Evolutionary conservation across 2,113 vertebrate genomes (phyloP).

Genomic region (Aspidoscelis tigris): DNA sequence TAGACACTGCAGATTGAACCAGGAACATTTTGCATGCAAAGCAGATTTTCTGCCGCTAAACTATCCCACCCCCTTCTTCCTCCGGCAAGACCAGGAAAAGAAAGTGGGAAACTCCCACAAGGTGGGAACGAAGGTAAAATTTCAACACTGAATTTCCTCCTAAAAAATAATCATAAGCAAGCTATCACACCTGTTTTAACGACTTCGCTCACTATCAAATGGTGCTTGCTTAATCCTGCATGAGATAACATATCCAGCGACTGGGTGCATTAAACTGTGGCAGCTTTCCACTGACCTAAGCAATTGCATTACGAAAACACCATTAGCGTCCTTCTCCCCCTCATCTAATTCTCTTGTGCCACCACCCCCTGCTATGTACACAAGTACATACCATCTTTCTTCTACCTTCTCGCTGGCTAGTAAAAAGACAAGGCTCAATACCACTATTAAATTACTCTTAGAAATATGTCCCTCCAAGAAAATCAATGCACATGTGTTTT

Average conservation of each 20-base stretch:
- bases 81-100: not conserved
- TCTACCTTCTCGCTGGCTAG: constrained; percentile 34
- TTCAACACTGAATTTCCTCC: constrained; percentile 29
- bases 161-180: constrained; percentile 57
- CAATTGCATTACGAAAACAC: constrained; percentile 76
- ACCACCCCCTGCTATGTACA: constrained; percentile 24
- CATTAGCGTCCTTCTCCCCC: constrained; percentile 74
- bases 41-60: too few relatives aligned
- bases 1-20: too few relatives aligned
- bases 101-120: not conserved
- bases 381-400: constrained; percentile 23
- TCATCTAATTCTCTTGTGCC: constrained; percentile 61
- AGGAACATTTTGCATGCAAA: too few relatives aligned
- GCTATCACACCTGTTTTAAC: constrained; percentile 67
- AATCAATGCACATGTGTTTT: constrained; percentile 80
- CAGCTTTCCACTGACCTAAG: constrained; percentile 80
- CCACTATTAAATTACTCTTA: constrained; percentile 81
- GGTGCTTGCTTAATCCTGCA: constrained; percentile 70
- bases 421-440: constrained; percentile 73
- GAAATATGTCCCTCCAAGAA: constrained; percentile 74
- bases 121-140: not conserved
- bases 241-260: constrained; percentile 71
- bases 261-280: constrained; percentile 74
- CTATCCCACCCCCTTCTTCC: too few relatives aligned
- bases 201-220: constrained; percentile 70